A percentile compares a stretch with the other conserved stretches of the same genome.
These are phyloP conservation scores for Gortyna flavago DNA, from an alignment of 2,888 invertebrate genomes.

Conservation along the genomic window DNA sequence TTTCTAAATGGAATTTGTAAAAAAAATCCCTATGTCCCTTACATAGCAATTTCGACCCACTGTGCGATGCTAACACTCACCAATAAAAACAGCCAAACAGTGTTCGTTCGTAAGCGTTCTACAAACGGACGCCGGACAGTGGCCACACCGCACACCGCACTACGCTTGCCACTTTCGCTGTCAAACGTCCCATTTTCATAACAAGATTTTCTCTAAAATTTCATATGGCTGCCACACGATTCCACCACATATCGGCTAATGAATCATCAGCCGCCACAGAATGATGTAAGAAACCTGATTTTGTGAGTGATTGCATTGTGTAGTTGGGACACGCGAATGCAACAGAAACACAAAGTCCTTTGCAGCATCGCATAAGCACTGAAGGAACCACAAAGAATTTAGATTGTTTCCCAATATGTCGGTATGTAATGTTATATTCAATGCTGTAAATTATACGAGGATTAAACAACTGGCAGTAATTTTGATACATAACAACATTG, in stretches of 20 bases:
- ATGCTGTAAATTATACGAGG: conserved; percentile 3
- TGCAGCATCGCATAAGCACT: not conserved
- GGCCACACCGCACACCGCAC: conserved; percentile 55
- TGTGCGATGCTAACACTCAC: conserved; percentile 65
- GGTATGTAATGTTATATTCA: not conserved
- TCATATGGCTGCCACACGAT: conserved; percentile 29
- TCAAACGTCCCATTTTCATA: conserved; percentile 74
- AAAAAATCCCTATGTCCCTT: too few species aligned
- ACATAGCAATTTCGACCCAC: too few species aligned
- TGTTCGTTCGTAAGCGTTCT: conserved; percentile 76
- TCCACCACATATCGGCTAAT: not conserved
- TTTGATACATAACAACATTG: conserved; percentile 32
- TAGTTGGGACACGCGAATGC: conserved; percentile 22
- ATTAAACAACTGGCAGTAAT: conserved; percentile 19
- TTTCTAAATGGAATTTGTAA: too few species aligned
- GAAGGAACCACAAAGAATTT: not conserved
- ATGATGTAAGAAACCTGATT: conserved; percentile 50
- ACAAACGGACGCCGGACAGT: conserved; percentile 78
- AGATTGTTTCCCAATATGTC: conserved; percentile 11
- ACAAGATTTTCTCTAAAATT: conserved; percentile 68
- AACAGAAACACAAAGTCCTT: not conserved
- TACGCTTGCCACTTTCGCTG: conserved; percentile 80
- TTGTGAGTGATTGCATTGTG: conserved; percentile 24
- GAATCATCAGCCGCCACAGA: conserved; percentile 20
- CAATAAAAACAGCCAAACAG: conserved; percentile 68